Percentiles rank a stretch among this genome's conserved stretches.
Conservation (phyloP, 2,888 invertebrate genomes). For the Patella ulyssiponensis region DNA sequence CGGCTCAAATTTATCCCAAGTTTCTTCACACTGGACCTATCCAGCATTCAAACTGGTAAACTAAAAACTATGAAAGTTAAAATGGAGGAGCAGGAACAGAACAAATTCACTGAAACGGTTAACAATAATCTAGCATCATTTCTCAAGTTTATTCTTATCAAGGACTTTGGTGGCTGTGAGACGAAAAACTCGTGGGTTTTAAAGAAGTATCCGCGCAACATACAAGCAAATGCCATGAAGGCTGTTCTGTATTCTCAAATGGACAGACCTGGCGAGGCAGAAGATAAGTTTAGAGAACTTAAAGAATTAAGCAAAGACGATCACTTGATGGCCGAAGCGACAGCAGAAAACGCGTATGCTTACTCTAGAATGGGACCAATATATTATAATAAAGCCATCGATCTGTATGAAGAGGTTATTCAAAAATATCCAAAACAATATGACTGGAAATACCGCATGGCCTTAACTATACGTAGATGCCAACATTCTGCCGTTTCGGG, state of each 20-base stretch:
- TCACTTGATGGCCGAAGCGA: neutral
- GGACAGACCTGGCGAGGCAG: neutral
- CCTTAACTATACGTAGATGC: neutral
- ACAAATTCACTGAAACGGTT: neutral
- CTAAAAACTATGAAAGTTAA: neutral
- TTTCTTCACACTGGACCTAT: neutral
- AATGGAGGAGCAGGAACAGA: neutral
- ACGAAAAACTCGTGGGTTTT: neutral
- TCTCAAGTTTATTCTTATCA: neutral
- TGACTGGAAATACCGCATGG: neutral
- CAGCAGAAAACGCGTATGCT: neutral
- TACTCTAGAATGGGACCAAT: neutral
- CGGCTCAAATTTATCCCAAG: neutral
- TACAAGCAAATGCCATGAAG: neutral
- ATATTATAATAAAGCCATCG: neutral
- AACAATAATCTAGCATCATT: neutral
- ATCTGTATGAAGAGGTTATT: neutral
- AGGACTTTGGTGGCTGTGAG: neutral
- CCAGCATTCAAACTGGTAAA: neutral
- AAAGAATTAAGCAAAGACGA: neutral
- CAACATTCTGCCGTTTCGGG: neutral
- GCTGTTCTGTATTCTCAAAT: neutral
- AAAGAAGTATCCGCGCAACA: neutral
- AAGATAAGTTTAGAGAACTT: neutral
- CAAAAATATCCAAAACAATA: neutral